Percentiles rank a stretch among this genome's conserved stretches.
Evolutionary conservation across 35 echinoderm and acorn worm genomes (phyloP).

Genomic region (Ophioderma brevispina): DNA sequence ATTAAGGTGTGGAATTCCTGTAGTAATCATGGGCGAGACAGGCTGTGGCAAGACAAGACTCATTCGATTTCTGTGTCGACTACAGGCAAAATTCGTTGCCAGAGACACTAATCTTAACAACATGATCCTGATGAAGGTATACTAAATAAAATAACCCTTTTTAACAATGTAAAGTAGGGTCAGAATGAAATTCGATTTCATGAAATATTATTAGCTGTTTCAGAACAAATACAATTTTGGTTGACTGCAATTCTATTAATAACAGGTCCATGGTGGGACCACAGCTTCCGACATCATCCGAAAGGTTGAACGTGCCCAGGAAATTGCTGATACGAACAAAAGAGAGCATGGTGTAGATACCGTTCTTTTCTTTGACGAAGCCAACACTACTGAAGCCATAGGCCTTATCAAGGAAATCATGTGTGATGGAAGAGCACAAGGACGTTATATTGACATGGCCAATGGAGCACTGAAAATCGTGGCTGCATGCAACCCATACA

Average conservation of each 20-base stretch:
- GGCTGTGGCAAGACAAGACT: constrained; percentile 26
- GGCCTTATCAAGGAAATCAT: no score
- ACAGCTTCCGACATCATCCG: background rate
- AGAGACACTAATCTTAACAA: background rate
- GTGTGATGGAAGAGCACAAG: no score
- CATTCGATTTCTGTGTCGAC: constrained; percentile 23
- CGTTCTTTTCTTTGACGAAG: no score
- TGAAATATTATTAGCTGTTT: no score
- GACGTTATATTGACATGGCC: no score
- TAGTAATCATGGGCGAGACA: constrained; percentile 38
- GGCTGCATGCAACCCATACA: no score
- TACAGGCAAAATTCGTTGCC: background rate
- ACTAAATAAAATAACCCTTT: no score
- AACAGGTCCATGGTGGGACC: background rate
- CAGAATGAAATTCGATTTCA: no score
- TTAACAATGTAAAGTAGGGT: no score
- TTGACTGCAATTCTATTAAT: no score
- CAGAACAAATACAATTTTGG: no score
- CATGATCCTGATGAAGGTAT: constrained; percentile 41
- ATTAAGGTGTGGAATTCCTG: constrained; percentile 33
- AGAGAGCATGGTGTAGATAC: background rate
- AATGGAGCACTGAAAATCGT: no score
- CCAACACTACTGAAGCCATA: background rate
- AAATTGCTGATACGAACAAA: background rate
- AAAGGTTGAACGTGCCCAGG: background rate